These are phyloP conservation scores for Anthopleura sola DNA, from an alignment of 64 coral and sea anemone species.

Conservation along the genomic window DNA sequence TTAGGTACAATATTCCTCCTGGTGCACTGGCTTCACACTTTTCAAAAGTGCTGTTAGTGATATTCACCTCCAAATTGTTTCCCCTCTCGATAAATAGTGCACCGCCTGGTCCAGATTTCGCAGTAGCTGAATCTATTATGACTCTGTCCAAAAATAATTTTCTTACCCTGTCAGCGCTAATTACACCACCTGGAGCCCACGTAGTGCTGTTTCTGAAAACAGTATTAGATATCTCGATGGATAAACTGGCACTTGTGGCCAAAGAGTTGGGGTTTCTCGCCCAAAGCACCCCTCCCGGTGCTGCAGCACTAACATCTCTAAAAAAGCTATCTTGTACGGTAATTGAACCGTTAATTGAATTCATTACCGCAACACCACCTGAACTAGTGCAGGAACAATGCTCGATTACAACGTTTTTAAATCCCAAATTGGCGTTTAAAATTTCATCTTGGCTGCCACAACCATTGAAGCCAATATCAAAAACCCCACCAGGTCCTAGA, in stretches of 20 bases:
- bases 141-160: background rate
- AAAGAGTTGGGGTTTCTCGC: background rate
- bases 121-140: background rate
- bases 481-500: background rate
- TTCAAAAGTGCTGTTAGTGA: constrained; percentile 2
- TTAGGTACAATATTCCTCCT: background rate
- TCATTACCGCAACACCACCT: background rate
- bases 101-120: background rate
- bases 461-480: background rate
- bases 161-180: background rate
- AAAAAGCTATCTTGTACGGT: background rate
- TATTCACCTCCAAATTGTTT: background rate
- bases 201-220: background rate
- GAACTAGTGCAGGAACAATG: background rate
- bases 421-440: background rate
- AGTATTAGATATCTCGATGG: background rate
- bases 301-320: background rate
- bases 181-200: background rate
- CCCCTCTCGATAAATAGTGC: background rate
- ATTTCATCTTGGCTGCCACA: background rate
- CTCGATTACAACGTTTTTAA: background rate
- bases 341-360: background rate
- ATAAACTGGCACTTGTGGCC: background rate
- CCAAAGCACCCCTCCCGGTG: background rate
- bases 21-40: background rate